A percentile compares a stretch with the other conserved stretches of the same genome.
Conservation (phyloP, 2,797 vertebrate species). For the Enteromius anoplus region DNA sequence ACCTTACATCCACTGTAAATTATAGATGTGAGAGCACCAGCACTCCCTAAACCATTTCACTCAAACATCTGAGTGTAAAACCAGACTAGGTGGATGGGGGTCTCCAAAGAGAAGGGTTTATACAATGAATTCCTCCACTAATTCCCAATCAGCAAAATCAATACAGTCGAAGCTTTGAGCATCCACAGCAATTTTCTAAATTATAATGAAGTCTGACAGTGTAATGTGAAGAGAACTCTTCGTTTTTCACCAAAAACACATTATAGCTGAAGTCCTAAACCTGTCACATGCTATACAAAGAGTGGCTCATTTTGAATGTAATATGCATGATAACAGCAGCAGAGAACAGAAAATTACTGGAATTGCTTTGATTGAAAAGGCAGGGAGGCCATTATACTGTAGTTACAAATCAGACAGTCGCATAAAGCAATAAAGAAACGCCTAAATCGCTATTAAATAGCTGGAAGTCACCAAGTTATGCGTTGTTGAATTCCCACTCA, state of each 20-base stretch:
- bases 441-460: not conserved
- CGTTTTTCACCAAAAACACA: not conserved
- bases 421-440: not conserved
- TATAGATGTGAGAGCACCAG: slow-evolving; percentile 13
- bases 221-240: not conserved
- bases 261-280: not conserved
- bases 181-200: slow-evolving; percentile 4
- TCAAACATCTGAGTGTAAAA: slow-evolving; percentile 10
- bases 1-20: slow-evolving; percentile 33
- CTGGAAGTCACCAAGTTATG: not conserved
- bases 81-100: not conserved
- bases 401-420: not conserved
- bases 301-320: not conserved
- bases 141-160: slow-evolving; percentile 9
- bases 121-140: not conserved
- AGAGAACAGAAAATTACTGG: not conserved
- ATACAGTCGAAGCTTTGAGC: not conserved
- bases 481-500: not conserved
- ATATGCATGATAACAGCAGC: slow-evolving; percentile 1
- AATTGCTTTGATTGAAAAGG: slow-evolving; percentile 19
- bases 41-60: slow-evolving; percentile 4
- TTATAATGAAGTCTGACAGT: not conserved
- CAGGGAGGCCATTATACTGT: not conserved
- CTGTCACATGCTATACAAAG: not conserved
- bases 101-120: not conserved